Percentiles rank a stretch among this genome's conserved stretches.
Evolutionary conservation across 2,113 vertebrate species (phyloP).

Genomic region (Tragulus kanchil): DNA sequence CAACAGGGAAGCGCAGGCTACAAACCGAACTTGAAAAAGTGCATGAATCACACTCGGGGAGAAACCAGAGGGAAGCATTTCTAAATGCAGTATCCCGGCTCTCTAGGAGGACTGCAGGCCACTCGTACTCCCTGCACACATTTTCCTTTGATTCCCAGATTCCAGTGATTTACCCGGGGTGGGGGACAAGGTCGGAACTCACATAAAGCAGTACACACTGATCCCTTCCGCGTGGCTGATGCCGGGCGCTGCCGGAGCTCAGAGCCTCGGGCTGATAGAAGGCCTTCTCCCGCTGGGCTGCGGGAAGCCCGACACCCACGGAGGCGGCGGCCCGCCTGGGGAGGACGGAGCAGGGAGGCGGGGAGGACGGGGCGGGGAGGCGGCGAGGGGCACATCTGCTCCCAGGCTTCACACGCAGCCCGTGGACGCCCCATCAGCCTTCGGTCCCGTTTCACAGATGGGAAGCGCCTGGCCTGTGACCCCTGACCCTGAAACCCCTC

Average conservation of each 20-base stretch:
- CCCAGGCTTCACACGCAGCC: background rate
- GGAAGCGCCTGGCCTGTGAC: background rate
- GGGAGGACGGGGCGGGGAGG: background rate
- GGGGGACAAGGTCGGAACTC: background rate
- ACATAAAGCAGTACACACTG: accelerated
- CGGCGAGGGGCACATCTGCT: too few relatives aligned
- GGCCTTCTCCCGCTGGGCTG: accelerated
- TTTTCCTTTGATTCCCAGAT: background rate
- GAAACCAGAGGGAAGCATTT: background rate
- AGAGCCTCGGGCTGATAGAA: accelerated
- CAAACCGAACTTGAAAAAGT: accelerated
- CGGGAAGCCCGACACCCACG: accelerated
- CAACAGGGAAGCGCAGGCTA: accelerated
- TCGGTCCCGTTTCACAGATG: accelerated
- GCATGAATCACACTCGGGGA: background rate
- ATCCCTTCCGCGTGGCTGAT: accelerated
- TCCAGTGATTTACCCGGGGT: background rate
- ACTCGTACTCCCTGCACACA: accelerated
- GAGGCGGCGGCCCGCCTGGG: background rate
- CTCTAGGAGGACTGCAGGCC: accelerated
- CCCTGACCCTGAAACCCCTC: accelerated
- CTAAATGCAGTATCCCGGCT: background rate
- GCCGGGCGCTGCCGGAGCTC: accelerated
- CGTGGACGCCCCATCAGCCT: too few relatives aligned
- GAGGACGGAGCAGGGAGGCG: background rate